Conservation (phyloP, 2,797 vertebrate species). For the Thripadectes ignobilis region DNA sequence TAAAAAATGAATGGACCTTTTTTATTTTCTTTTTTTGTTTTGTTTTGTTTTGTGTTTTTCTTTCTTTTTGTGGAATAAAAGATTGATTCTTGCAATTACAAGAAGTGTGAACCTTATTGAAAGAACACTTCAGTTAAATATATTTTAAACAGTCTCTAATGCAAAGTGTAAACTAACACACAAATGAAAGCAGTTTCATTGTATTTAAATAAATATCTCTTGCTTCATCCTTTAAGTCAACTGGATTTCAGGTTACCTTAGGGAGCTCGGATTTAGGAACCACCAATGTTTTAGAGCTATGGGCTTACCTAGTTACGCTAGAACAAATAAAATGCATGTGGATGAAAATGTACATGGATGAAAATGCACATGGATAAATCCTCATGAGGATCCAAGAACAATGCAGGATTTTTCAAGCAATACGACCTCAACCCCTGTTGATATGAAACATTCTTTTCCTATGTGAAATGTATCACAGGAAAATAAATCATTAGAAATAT, state of each 20-base stretch:
- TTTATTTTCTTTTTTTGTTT: background rate
- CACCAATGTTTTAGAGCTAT: background rate
- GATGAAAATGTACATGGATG: background rate
- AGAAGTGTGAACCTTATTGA: background rate
- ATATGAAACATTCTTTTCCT: slow-evolving; percentile 8
- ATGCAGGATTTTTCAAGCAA: background rate
- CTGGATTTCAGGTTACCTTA: slow-evolving; percentile 6
- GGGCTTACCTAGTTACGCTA: background rate
- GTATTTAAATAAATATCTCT: slow-evolving; percentile 16
- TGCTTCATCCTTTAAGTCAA: slow-evolving; percentile 18
- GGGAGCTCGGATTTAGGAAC: background rate
- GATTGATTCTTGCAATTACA: background rate
- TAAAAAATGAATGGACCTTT: background rate
- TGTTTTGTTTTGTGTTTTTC: background rate
- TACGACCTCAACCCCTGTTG: background rate
- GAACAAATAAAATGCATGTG: background rate
- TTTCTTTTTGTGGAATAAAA: slow-evolving; percentile 7
- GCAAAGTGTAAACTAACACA: background rate
- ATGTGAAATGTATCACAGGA: background rate
- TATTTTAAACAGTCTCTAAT: background rate
- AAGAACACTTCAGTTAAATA: background rate
- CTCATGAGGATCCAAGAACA: slow-evolving; percentile 1
- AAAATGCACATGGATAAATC: background rate
- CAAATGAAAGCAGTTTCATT: background rate
- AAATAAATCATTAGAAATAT: slow-evolving; percentile 47